phyloP scores from a whole-genome alignment of 2,888 invertebrate species.

The Holacanthella duospinosa region DNA sequence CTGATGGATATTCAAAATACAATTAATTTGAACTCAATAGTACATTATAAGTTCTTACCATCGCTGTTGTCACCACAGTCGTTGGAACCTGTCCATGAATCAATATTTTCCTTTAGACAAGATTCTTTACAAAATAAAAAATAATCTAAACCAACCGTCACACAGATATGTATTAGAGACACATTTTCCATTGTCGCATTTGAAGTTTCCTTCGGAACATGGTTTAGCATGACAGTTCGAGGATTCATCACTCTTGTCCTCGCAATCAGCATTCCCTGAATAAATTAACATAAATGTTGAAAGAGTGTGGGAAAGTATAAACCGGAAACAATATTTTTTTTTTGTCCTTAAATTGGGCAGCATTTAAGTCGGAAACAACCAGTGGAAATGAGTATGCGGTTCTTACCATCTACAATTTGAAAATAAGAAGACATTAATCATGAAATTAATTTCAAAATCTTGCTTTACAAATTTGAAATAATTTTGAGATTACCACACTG shows the following conservation, averaged over 20 bases:
- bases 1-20: not conserved
- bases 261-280: conserved; percentile 71
- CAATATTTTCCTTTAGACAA: no score
- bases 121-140: conserved; percentile 52
- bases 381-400: no score
- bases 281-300: not conserved
- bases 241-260: conserved; percentile 83
- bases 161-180: conserved; percentile 89
- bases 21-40: conserved; percentile 4
- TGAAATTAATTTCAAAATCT: no score
- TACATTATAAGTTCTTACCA: no score
- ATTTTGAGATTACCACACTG: not conserved
- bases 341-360: no score
- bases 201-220: conserved; percentile 67
- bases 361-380: no score
- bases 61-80: conserved; percentile 53
- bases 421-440: no score
- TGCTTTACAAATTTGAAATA: not conserved
- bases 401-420: no score
- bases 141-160: conserved; percentile 55
- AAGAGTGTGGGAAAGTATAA: not conserved
- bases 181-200: conserved; percentile 73
- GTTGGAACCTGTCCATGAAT: conserved; percentile 66
- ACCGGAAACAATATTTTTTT: not conserved
- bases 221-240: conserved; percentile 47